Conservation (phyloP, 2,113 vertebrate species). For the Sminthopsis crassicaudata region DNA sequence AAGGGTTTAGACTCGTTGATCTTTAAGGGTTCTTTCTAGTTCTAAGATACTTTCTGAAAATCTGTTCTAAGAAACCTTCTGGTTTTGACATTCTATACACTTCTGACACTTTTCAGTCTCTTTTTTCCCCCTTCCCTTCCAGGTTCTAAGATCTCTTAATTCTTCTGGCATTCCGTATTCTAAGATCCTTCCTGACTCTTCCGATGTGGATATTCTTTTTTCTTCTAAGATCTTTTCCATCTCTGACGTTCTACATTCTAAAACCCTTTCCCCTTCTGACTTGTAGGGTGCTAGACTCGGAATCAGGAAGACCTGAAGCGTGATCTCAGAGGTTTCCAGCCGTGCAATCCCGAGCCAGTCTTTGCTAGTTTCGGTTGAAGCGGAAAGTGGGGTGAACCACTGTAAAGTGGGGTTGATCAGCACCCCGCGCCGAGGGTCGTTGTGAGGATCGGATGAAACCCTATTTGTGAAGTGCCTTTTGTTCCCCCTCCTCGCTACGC, state of each 20-base stretch:
- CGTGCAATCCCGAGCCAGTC: not conserved
- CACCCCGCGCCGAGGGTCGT: not conserved
- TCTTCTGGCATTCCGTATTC: not conserved
- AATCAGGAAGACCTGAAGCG: not conserved
- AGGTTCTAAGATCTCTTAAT: not conserved
- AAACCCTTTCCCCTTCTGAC: not conserved
- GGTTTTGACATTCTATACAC: not conserved
- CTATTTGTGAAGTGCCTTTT: not conserved
- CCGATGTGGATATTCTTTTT: not conserved
- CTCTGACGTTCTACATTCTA: not conserved
- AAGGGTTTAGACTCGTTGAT: not conserved
- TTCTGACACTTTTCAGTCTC: not conserved
- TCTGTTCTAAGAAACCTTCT: too few relatives aligned
- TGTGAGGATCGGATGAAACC: not conserved
- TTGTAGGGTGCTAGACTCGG: not conserved
- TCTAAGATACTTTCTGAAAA: too few relatives aligned
- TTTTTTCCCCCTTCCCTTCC: not conserved
- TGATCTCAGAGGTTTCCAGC: not conserved
- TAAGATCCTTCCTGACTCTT: not conserved
- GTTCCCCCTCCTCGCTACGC: not conserved
- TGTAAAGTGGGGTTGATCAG: not conserved
- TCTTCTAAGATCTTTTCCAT: not conserved
- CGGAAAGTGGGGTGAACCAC: not conserved
- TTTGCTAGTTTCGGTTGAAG: not conserved
- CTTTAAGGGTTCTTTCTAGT: too few relatives aligned